Conservation (phyloP, 2,888 invertebrate genomes). For the Ectemnius cavifrons region DNA sequence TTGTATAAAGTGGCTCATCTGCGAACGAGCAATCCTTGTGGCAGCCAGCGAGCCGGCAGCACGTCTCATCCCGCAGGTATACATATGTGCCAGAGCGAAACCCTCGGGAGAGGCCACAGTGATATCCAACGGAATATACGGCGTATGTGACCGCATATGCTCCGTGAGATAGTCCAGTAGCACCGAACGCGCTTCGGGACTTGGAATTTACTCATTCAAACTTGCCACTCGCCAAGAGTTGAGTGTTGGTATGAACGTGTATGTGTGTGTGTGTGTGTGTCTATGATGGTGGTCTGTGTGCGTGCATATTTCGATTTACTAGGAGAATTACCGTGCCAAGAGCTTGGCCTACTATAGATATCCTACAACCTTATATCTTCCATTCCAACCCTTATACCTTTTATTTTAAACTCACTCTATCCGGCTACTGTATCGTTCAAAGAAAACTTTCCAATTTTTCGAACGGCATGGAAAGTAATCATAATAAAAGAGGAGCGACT, state of each 20-base stretch:
- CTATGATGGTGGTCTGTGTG: not conserved
- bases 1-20: conserved; percentile 30
- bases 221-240: conserved; percentile 10
- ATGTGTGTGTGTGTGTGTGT: too few relatives aligned
- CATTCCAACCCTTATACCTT: too few relatives aligned
- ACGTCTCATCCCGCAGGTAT: conserved; percentile 43
- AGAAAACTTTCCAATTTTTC: too few relatives aligned
- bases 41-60: conserved; percentile 34
- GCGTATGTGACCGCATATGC: conserved; percentile 32
- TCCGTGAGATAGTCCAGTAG: conserved; percentile 13
- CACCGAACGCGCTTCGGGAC: conserved; percentile 37
- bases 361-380: too few relatives aligned
- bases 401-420: too few relatives aligned
- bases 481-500: too few relatives aligned
- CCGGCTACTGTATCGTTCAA: too few relatives aligned
- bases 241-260: not conserved
- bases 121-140: conserved; percentile 49
- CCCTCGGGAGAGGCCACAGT: conserved; percentile 15
- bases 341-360: too few relatives aligned
- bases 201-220: conserved; percentile 32
- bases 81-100: conserved; percentile 18
- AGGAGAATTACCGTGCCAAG: conserved; percentile 19
- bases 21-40: conserved; percentile 28
- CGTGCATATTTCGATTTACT: conserved; percentile 26
- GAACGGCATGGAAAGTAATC: too few relatives aligned